A percentile compares a stretch with the other conserved stretches of the same genome.
These are phyloP conservation scores for Synanthedon andrenaeformis DNA, from an alignment of 2,888 invertebrate species.

Conservation along the genomic window DNA sequence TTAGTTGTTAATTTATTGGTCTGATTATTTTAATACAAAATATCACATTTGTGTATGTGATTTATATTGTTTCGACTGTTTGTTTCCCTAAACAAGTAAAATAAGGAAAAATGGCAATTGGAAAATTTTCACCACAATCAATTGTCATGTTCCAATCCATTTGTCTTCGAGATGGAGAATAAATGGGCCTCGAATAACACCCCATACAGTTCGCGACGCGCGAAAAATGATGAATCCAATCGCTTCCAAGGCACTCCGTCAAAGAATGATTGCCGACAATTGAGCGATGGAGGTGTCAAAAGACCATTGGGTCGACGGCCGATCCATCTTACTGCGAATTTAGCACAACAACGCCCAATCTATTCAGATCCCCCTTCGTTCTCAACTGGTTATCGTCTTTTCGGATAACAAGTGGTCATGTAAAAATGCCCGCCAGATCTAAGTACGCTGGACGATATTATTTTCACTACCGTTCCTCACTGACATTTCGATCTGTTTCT, in stretches of 20 bases:
- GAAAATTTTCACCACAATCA: conserved; percentile 7
- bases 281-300: conserved; percentile 62
- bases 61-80: too few relatives aligned
- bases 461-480: conserved; percentile 55
- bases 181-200: conserved; percentile 2
- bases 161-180: conserved; percentile 9
- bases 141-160: conserved; percentile 9
- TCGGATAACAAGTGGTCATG: too few relatives aligned
- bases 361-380: conserved; percentile 14
- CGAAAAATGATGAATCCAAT: conserved; percentile 56
- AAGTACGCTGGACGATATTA: conserved; percentile 43
- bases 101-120: too few relatives aligned
- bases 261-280: conserved; percentile 56
- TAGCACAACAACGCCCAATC: conserved; percentile 28
- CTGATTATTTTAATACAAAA: too few relatives aligned
- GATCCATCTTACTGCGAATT: conserved; percentile 58
- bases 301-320: conserved; percentile 51
- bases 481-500: conserved; percentile 67
- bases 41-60: too few relatives aligned
- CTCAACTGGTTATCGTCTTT: not conserved
- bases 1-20: too few relatives aligned
- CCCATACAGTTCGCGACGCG: conserved; percentile 19
- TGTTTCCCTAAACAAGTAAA: too few relatives aligned
- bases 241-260: conserved; percentile 44
- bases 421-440: conserved; percentile 12